phyloP scores from a whole-genome alignment of 2,113 vertebrate species.

The Mystacornis crossleyi region DNA sequence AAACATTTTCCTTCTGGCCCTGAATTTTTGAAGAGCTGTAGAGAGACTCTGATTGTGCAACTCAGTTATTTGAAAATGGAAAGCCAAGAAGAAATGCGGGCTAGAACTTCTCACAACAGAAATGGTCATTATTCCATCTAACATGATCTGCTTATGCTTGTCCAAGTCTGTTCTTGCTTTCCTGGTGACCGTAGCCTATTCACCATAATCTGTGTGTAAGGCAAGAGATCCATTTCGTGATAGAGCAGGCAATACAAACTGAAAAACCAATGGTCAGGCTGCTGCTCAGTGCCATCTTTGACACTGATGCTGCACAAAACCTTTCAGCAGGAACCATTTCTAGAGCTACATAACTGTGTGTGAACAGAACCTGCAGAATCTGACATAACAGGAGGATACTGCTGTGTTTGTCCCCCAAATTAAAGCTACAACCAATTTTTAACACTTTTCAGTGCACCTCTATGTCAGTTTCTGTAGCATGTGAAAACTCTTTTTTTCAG shows the following conservation, averaged over 20 bases:
- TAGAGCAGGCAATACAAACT: not conserved
- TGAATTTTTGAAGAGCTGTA: not conserved
- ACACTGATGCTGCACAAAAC: not conserved
- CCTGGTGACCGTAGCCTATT: not conserved
- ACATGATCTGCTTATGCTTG: not conserved
- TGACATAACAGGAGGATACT: not conserved
- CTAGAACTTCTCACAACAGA: not conserved
- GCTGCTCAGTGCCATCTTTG: not conserved
- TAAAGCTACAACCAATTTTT: not conserved
- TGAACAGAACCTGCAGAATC: not conserved
- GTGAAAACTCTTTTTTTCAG: not conserved
- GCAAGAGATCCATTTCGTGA: not conserved
- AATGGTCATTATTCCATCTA: not conserved
- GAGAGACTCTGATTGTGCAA: not conserved
- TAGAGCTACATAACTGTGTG: fast-evolving
- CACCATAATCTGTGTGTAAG: not conserved
- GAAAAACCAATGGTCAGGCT: fast-evolving
- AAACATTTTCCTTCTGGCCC: not conserved
- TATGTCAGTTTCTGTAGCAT: not conserved
- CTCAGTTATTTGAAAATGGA: not conserved
- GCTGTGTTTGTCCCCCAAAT: not conserved
- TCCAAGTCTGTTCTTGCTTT: not conserved
- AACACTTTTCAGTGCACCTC: not conserved
- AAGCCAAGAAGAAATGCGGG: not conserved
- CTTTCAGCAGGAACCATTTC: not conserved